Percentiles rank a stretch among this genome's conserved stretches.
Evolutionary conservation across 2,797 vertebrate species (phyloP).

Genomic region (Aulostomus chinensis): DNA sequence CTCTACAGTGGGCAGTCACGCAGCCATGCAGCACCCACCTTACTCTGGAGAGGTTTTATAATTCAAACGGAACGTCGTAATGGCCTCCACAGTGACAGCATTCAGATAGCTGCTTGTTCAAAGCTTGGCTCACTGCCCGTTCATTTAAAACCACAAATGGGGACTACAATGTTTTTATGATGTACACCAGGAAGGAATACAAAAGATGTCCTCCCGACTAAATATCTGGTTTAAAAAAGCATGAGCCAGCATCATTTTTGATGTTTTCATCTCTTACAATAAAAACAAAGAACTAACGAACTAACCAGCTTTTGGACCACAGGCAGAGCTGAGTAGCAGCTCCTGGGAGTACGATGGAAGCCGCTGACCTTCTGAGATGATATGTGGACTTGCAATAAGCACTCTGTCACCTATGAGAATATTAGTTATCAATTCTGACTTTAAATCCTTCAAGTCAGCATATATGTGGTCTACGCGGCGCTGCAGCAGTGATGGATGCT

Average conservation of each 20-base stretch:
- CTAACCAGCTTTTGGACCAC: too few relatives aligned
- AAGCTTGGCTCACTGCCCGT: constrained; percentile 45
- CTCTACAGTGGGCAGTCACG: constrained; percentile 51
- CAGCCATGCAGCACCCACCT: constrained; percentile 63
- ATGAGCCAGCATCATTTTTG: constrained; percentile 11
- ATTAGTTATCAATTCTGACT: constrained; percentile 68
- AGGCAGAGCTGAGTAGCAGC: constrained; percentile 43
- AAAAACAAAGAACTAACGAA: too few relatives aligned
- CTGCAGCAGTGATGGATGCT: constrained; percentile 58
- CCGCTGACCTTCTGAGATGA: constrained; percentile 69
- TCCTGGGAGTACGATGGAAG: constrained; percentile 55
- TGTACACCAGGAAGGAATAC: constrained; percentile 11
- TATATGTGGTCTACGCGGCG: constrained; percentile 52
- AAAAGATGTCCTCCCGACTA: constrained; percentile 7
- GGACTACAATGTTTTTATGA: constrained; percentile 14
- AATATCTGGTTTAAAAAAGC: constrained; percentile 3
- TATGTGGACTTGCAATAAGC: constrained; percentile 67
- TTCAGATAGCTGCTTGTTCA: constrained; percentile 51
- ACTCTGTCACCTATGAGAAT: constrained; percentile 60
- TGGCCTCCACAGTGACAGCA: constrained; percentile 52
- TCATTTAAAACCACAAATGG: constrained; percentile 32
- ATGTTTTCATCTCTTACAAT: too few relatives aligned
- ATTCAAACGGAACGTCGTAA: constrained; percentile 65
- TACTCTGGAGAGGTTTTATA: constrained; percentile 49
- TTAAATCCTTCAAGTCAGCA: constrained; percentile 70